phyloP scores from a whole-genome alignment of 2,113 vertebrate genomes.

The Paralichthys olivaceus region DNA sequence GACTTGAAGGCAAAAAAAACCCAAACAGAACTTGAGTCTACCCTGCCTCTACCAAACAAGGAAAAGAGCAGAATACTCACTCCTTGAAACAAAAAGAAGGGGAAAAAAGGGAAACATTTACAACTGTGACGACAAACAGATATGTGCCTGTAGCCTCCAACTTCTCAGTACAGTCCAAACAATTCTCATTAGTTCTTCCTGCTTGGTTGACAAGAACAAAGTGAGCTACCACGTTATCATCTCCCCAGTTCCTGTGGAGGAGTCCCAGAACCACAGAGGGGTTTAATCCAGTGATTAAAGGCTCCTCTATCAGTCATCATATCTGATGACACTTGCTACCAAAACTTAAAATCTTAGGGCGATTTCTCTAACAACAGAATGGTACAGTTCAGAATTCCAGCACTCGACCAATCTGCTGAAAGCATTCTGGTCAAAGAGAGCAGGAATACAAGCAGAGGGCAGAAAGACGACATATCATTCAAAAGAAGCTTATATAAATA shows the following conservation, averaged over 20 bases:
- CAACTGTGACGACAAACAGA: slow-evolving; percentile 50
- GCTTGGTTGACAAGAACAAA: slow-evolving; percentile 28
- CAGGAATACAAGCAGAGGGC: background rate
- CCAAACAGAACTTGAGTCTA: slow-evolving; percentile 76
- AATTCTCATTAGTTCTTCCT: slow-evolving; percentile 29
- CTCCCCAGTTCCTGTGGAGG: slow-evolving; percentile 1
- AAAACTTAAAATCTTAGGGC: slow-evolving; percentile 23
- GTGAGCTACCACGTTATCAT: slow-evolving; percentile 16
- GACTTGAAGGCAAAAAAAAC: slow-evolving; percentile 84
- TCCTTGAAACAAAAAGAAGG: slow-evolving; percentile 48
- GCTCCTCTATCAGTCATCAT: slow-evolving; percentile 22
- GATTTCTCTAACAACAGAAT: slow-evolving; percentile 24
- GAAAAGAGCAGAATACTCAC: slow-evolving; percentile 46
- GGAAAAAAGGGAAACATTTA: slow-evolving; percentile 15
- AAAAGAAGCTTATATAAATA: slow-evolving; percentile 39
- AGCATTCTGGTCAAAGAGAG: slow-evolving; percentile 18
- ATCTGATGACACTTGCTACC: slow-evolving; percentile 23
- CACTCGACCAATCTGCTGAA: slow-evolving; percentile 22
- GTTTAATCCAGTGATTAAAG: slow-evolving; percentile 2
- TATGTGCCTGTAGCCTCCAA: slow-evolving; percentile 56
- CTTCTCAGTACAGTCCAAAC: slow-evolving; percentile 24
- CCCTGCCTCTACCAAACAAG: slow-evolving; percentile 74
- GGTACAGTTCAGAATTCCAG: slow-evolving; percentile 22
- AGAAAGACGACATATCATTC: slow-evolving; percentile 19
- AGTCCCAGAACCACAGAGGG: background rate